Base-by-base conservation (phyloP, 2,888 invertebrate genomes). In the Mythimna vitellina region DNA sequence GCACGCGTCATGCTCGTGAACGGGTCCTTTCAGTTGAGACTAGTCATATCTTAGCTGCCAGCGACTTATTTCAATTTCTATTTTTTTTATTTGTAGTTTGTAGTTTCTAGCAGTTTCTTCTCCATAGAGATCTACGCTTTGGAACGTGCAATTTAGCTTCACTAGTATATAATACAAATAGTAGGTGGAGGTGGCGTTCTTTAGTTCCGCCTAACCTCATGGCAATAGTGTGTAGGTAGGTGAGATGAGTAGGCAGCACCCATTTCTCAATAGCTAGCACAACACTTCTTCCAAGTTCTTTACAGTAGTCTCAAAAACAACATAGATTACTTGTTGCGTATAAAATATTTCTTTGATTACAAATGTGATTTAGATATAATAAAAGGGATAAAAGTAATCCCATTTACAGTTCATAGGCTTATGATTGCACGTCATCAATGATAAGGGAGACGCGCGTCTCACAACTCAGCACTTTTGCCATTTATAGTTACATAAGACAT, bases 331-430 rank as follows among this genome's bases (percentile, higher is more conserved):
- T n/a, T 1, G 29, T 12, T 8, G 1, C 25, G 32, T 12, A 32
- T 17, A 32, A 53, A 42, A 22, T 32, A 46, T 25, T 58, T 32
- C 6, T 17, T 51, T 25, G 76, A 76, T 73, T 67, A 67, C 6
- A 8, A 73, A 67, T 58, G 32, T 46, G 58, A 46, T 17, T 57
- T 67, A 58, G 42, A 58, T 20, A 58, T 25, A 53, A 68, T 77
- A 73, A 69, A 57, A 76, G n/a, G 0, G 32, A 51, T 8, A 7
- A 51, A 66, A 4, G 0, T 49, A 77, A 74, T 77, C 60, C 22
- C 70, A 60, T 73, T 60, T 77, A 60, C 14, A 20, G n/a, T 77
- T 17, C 29, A 46, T 29, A 22, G 22, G 77, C 60, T 73, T 60
- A 76, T 12, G 46, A 38, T 38, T 22, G n/a, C 4, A 60, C 70